These are phyloP conservation scores for Brachionus plicatilis DNA, from an alignment of 1,140 invertebrate species.

Conservation along the genomic window DNA sequence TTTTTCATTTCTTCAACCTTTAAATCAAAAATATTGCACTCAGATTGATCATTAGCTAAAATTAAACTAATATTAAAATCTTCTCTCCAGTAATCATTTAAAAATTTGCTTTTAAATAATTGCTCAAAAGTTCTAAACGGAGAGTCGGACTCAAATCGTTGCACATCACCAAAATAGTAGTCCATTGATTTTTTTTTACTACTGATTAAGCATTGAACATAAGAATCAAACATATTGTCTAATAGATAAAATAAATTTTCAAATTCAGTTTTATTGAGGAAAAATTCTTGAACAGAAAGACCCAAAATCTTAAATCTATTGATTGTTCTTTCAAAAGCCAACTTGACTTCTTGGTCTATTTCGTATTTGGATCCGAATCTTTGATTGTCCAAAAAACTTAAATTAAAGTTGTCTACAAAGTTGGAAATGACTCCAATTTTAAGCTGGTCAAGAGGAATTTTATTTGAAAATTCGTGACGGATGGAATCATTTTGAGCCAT, in stretches of 20 bases:
- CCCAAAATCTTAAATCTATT: not conserved
- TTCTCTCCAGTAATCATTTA: not conserved
- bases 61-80: not conserved
- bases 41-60: not conserved
- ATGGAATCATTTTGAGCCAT: not conserved
- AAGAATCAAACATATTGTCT: not conserved
- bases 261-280: not conserved
- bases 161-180: not conserved
- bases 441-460: not conserved
- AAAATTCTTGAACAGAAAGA: not conserved
- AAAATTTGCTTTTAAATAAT: not conserved
- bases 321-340: not conserved
- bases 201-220: not conserved
- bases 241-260: not conserved
- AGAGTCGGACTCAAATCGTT: slow-evolving; percentile 10
- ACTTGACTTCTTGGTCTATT: not conserved
- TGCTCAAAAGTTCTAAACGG: not conserved
- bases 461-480: not conserved
- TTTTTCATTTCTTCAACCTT: not conserved
- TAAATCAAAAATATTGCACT: not conserved
- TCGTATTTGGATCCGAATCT: not conserved
- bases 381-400: not conserved
- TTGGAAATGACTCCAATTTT: not conserved
- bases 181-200: not conserved
- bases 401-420: not conserved